Evolutionary conservation across 2,888 invertebrate species (phyloP).

Genomic region (Leucoptera coffeella): DNA sequence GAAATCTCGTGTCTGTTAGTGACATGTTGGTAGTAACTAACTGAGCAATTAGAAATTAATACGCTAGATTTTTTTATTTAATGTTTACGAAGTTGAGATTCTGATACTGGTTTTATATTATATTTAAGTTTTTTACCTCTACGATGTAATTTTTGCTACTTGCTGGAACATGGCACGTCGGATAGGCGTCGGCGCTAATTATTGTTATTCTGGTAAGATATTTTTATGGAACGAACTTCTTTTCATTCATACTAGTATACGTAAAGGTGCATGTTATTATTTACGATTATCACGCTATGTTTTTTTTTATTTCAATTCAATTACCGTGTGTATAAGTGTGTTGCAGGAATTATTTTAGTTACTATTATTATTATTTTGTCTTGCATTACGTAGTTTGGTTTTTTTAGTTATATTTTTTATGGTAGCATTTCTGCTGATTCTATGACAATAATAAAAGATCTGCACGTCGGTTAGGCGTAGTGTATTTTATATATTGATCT

Average conservation of each 20-base stretch:
- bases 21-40: slow-evolving; percentile 51
- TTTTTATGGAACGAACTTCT: slow-evolving; percentile 40
- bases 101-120: neutral
- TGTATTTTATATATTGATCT: slow-evolving; percentile 9
- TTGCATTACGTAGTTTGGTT: slow-evolving; percentile 35
- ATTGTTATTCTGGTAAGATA: slow-evolving; percentile 49
- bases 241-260: slow-evolving; percentile 43
- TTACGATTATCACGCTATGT: slow-evolving; percentile 30
- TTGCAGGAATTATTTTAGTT: slow-evolving; percentile 52
- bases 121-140: slow-evolving; percentile 9
- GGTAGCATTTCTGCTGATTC: slow-evolving; percentile 43
- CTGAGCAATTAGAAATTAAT: slow-evolving; percentile 43
- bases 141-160: too few species aligned
- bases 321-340: slow-evolving; percentile 50
- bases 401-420: slow-evolving; percentile 42
- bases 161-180: slow-evolving; percentile 41
- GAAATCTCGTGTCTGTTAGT: slow-evolving; percentile 28
- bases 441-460: slow-evolving; percentile 57
- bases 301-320: slow-evolving; percentile 31
- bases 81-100: neutral
- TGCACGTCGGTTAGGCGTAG: too few species aligned
- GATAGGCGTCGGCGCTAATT: slow-evolving; percentile 42
- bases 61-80: slow-evolving; percentile 26
- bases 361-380: slow-evolving; percentile 34
- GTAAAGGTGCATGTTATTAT: slow-evolving; percentile 49